Base-by-base conservation (phyloP, 2,888 invertebrate genomes). In the Timema podura region DNA sequence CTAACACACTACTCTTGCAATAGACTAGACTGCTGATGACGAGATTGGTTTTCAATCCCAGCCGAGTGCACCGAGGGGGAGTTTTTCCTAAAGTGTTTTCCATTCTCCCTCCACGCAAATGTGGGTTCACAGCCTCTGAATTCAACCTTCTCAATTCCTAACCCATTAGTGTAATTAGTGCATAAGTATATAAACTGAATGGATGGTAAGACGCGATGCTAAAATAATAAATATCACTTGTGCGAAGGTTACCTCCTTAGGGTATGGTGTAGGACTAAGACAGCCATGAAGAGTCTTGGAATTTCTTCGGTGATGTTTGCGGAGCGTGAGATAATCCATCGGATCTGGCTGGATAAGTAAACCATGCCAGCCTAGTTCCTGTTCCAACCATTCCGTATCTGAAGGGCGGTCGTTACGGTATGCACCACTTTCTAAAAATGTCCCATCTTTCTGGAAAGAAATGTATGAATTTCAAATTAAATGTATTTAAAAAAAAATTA, bases 261-360 rank as follows among this genome's bases (percentile, higher is more conserved):
- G 92, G 78, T 91, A 90, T 59, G 87, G 85, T 68, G 88, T 88
- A 47, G 91, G 88, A 78, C 92, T 92, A 71, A 94, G 85, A 75
- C 93, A 94, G 68, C 92, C 92, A 78, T 93, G 92, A 77, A 88
- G 85, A 57, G 88, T 85, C 74, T 84, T 85, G 68, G 85, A 83
- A 73, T 86, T 83, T 75, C 80, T 84, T 75, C 81, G 83, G 76
- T 86, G 86, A 75, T 87, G 86, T 70, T 84, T 81, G 30, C 88
- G 81, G 76, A 91, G 80, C 72, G 85, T 85, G 71, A 91, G 88
- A 83, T 87, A 93, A 82, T 90, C 90, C n/a, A 87, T 80, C 0
- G 92, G 89, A 75, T 92, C 91, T 0, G 92, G 91, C 74, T 93
- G 88, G 67, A 91, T 87, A 67, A 90, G 84, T 30, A 93, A 83